These are phyloP conservation scores for Atopsyche davidsoni DNA, from an alignment of 1,140 invertebrate species.

Conservation along the genomic window DNA sequence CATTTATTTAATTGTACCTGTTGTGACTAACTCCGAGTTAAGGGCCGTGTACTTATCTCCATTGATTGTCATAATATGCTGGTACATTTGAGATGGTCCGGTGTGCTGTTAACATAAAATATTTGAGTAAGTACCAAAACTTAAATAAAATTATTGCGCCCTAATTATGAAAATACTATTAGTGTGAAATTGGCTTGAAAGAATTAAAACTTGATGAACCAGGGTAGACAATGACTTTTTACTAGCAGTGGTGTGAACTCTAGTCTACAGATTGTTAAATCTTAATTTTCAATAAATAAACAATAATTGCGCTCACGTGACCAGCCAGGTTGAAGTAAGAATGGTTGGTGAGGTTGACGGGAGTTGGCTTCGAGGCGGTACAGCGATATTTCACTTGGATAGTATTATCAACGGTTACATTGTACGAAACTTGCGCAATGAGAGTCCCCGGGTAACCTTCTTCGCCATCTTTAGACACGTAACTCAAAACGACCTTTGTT, in stretches of 20 bases:
- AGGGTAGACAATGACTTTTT: too few species aligned
- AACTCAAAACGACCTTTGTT: conserved; percentile 56
- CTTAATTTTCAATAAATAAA: too few species aligned
- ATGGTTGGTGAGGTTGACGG: conserved; percentile 89
- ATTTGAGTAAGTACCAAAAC: background rate
- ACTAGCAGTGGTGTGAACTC: too few species aligned
- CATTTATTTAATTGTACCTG: conserved; percentile 12
- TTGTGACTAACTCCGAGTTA: conserved; percentile 14
- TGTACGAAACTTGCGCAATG: conserved; percentile 61
- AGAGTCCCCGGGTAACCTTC: conserved; percentile 83
- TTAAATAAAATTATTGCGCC: too few species aligned
- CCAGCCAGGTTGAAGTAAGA: conserved; percentile 92
- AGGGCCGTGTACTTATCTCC: conserved; percentile 51
- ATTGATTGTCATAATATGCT: conserved; percentile 68
- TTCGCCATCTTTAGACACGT: conserved; percentile 72
- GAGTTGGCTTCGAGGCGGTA: conserved; percentile 68
- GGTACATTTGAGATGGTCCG: conserved; percentile 54
- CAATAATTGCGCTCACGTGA: conserved; percentile 49
- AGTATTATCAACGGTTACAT: conserved; percentile 64
- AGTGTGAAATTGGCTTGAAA: too few species aligned
- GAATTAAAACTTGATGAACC: too few species aligned
- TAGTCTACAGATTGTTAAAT: too few species aligned
- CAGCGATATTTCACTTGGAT: conserved; percentile 69
- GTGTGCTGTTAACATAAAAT: conserved; percentile 29
- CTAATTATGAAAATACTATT: too few species aligned